A percentile compares a stretch with the other conserved stretches of the same genome.
Evolutionary conservation across 37 sponge, comb jelly and placozoan genomes (phyloP).

Genomic region (Aplysina aerophoba): DNA sequence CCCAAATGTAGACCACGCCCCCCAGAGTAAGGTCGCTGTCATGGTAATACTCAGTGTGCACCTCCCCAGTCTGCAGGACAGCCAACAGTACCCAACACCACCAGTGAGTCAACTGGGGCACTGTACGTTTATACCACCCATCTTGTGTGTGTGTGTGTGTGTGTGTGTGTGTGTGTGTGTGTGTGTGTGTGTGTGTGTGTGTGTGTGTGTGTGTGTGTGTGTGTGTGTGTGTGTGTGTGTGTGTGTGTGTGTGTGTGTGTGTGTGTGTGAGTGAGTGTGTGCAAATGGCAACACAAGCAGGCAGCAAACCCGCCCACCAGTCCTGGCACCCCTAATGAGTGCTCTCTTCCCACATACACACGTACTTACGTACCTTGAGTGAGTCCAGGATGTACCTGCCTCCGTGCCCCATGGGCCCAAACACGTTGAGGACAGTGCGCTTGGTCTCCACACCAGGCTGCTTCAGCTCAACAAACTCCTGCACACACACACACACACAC

Average conservation of each 20-base stretch:
- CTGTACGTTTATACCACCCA: background rate
- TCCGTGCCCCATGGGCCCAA: slow-evolving; percentile 95
- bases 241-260: too few relatives aligned
- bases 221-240: too few relatives aligned
- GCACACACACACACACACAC: background rate
- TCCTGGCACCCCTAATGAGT: too few relatives aligned
- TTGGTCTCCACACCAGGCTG: slow-evolving; percentile 92
- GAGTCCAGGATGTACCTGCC: slow-evolving; percentile 92
- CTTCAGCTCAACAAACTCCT: slow-evolving; percentile 58
- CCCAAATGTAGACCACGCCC: slow-evolving; percentile 87
- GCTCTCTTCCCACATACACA: too few relatives aligned
- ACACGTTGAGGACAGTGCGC: slow-evolving; percentile 96
- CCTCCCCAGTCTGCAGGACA: slow-evolving; percentile 86
- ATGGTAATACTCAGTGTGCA: slow-evolving; percentile 75
- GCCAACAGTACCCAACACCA: background rate
- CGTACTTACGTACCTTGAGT: slow-evolving; percentile 83
- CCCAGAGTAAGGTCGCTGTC: slow-evolving; percentile 88
- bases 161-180: slow-evolving; percentile 33
- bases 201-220: slow-evolving; percentile 31
- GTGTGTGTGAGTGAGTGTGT: too few relatives aligned
- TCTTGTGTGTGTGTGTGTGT: slow-evolving; percentile 26
- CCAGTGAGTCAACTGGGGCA: background rate
- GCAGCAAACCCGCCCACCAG: too few relatives aligned
- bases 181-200: slow-evolving; percentile 41
- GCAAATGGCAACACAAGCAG: too few relatives aligned